A percentile compares a stretch with the other conserved stretches of the same genome.
Evolutionary conservation across 37 sponge, comb jelly and placozoan species (phyloP).

Genomic region (Cliona cf. orientalis): DNA sequence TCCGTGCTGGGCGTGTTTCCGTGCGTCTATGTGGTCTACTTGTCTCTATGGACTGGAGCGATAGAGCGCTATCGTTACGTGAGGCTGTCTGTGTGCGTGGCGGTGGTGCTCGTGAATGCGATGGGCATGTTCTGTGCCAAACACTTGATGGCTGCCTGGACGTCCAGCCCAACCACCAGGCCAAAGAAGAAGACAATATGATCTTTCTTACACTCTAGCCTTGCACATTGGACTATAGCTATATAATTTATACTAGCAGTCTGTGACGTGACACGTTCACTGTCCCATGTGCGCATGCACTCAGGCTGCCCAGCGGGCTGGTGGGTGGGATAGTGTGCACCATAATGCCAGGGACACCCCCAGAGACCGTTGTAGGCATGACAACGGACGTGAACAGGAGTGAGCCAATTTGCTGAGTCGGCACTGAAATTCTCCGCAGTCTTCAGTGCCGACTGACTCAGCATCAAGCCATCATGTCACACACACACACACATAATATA

Average conservation of each 20-base stretch:
- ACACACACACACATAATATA: not conserved
- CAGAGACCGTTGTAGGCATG: not conserved
- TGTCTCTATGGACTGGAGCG: slow-evolving; percentile 43
- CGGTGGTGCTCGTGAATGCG: slow-evolving; percentile 31
- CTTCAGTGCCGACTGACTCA: slow-evolving; percentile 54
- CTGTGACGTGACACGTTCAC: too few relatives aligned
- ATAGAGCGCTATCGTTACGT: slow-evolving; percentile 18
- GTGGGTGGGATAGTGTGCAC: not conserved
- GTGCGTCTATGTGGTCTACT: slow-evolving; percentile 54
- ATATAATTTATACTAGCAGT: too few relatives aligned
- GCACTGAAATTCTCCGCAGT: slow-evolving; percentile 32
- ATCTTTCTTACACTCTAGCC: not conserved
- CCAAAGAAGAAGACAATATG: not conserved
- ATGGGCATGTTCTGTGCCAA: slow-evolving; percentile 52
- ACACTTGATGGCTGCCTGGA: slow-evolving; percentile 52
- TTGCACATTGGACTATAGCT: not conserved
- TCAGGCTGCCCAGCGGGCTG: not conserved
- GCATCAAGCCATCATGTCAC: slow-evolving; percentile 38
- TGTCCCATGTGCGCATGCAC: not conserved
- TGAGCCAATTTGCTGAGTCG: slow-evolving; percentile 30
- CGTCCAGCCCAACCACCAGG: not conserved
- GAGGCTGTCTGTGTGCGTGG: slow-evolving; percentile 22
- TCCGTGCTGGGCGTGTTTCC: slow-evolving; percentile 75
- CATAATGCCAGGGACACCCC: not conserved
- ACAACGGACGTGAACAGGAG: not conserved